These are phyloP conservation scores for Trematomus loennbergii DNA, from an alignment of 2,113 vertebrate species.

Conservation along the genomic window DNA sequence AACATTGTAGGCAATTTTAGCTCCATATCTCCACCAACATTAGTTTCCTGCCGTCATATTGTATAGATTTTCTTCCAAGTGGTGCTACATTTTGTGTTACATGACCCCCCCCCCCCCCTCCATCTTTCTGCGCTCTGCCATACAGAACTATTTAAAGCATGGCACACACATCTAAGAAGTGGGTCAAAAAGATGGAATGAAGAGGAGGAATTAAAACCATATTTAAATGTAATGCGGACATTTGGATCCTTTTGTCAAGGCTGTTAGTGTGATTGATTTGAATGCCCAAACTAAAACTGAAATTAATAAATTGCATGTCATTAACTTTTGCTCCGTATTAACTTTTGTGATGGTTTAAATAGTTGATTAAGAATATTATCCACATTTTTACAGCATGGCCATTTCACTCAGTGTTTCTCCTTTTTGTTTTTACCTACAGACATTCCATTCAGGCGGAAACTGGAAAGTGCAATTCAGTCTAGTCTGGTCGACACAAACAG, in stretches of 20 bases:
- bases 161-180: conserved; percentile 69
- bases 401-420: conserved; percentile 50
- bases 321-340: conserved; percentile 45
- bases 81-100: conserved; percentile 32
- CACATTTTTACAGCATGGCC: conserved; percentile 13
- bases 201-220: conserved; percentile 67
- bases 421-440: conserved; percentile 83
- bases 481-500: conserved; percentile 96
- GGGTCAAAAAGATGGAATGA: conserved; percentile 80
- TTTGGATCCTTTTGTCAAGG: conserved; percentile 59
- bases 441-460: conserved; percentile 91
- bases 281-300: conserved; percentile 53
- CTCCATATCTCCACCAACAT: background rate
- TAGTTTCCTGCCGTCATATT: conserved; percentile 24
- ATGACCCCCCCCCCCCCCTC: conserved; percentile 21
- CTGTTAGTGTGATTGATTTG: conserved; percentile 58
- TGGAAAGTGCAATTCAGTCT: conserved; percentile 91
- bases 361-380: conserved; percentile 36
- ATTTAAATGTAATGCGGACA: conserved; percentile 68
- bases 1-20: background rate
- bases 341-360: conserved; percentile 19
- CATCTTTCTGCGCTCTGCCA: conserved; percentile 63
- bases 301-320: conserved; percentile 37
- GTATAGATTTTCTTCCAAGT: conserved; percentile 22
- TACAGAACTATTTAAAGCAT: conserved; percentile 83